phyloP scores from a whole-genome alignment of 1,140 invertebrate species.

The Heliconius eleuchia region DNA sequence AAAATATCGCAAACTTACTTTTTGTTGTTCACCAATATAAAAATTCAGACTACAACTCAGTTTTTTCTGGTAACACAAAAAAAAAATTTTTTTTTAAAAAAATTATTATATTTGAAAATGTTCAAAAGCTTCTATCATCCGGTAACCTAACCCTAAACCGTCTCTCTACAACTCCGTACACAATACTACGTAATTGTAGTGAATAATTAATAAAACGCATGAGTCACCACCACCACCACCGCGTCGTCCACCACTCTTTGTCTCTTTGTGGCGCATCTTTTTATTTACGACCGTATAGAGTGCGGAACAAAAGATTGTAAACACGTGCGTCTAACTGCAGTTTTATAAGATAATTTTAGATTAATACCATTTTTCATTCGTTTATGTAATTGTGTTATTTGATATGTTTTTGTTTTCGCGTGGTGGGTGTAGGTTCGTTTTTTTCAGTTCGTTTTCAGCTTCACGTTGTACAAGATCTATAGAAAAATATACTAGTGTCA shows the following conservation, averaged over 20 bases:
- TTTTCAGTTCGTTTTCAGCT: too few relatives aligned
- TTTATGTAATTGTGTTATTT: neutral
- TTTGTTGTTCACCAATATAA: too few relatives aligned
- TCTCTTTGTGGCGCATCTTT: slow-evolving; percentile 50
- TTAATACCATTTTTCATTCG: neutral
- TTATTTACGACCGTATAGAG: slow-evolving; percentile 44
- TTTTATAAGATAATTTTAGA: slow-evolving; percentile 6
- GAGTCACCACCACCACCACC: slow-evolving; percentile 43
- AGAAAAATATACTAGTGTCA: too few relatives aligned
- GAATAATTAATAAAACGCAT: slow-evolving; percentile 57
- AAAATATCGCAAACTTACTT: too few relatives aligned
- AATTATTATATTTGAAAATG: neutral
- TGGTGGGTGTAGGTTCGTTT: neutral
- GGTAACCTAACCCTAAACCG: slow-evolving; percentile 38
- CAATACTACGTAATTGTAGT: slow-evolving; percentile 56
- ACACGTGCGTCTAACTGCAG: slow-evolving; percentile 21
- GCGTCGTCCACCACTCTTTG: slow-evolving; percentile 47
- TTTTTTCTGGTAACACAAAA: too few relatives aligned
- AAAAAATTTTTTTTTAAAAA: too few relatives aligned
- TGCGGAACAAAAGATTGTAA: slow-evolving; percentile 44
- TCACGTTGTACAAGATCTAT: too few relatives aligned
- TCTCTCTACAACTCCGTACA: slow-evolving; percentile 46
- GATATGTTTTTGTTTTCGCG: neutral
- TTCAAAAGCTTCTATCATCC: neutral
- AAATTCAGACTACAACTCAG: too few relatives aligned